A percentile compares a stretch with the other conserved stretches of the same genome.
phyloP scores from a whole-genome alignment of 30 jellyfish, hydroid and myxozoan species.

The Hydractinia echinata region DNA sequence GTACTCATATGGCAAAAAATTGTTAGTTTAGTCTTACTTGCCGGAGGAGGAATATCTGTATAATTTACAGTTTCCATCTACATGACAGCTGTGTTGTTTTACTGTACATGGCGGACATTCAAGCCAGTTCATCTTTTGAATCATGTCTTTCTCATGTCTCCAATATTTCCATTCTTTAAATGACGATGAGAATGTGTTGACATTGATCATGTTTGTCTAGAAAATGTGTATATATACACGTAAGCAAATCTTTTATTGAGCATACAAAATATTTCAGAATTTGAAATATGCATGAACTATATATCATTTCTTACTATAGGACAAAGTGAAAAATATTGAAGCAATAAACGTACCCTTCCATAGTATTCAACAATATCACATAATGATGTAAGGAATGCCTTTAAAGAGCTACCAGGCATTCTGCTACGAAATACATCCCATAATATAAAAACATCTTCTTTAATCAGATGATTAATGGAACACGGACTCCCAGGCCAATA shows the following conservation, averaged over 20 bases:
- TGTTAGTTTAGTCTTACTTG: conserved; percentile 17
- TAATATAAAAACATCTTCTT: neutral
- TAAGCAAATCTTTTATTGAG: neutral
- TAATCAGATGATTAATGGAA: neutral
- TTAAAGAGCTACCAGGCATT: conserved; percentile 9
- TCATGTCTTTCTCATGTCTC: conserved; percentile 20
- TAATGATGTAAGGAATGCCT: neutral
- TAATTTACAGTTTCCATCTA: conserved; percentile 43
- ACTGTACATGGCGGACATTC: conserved; percentile 36
- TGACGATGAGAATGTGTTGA: conserved; percentile 28
- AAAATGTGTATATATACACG: neutral
- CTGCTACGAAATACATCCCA: conserved; percentile 10
- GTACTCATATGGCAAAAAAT: neutral
- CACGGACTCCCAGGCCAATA: conserved; percentile 6
- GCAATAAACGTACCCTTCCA: neutral
- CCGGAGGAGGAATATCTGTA: conserved; percentile 31
- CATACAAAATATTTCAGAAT: neutral
- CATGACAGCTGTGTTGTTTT: conserved; percentile 38
- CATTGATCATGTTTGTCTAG: conserved; percentile 16
- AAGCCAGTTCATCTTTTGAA: conserved; percentile 35
- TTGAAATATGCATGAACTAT: too few relatives aligned
- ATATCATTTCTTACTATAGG: too few relatives aligned
- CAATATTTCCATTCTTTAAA: conserved; percentile 54
- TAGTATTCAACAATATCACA: neutral
- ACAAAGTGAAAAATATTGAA: too few relatives aligned